phyloP scores from a whole-genome alignment of 2,113 vertebrate genomes.

The Petrocephalus microphthalmus region DNA sequence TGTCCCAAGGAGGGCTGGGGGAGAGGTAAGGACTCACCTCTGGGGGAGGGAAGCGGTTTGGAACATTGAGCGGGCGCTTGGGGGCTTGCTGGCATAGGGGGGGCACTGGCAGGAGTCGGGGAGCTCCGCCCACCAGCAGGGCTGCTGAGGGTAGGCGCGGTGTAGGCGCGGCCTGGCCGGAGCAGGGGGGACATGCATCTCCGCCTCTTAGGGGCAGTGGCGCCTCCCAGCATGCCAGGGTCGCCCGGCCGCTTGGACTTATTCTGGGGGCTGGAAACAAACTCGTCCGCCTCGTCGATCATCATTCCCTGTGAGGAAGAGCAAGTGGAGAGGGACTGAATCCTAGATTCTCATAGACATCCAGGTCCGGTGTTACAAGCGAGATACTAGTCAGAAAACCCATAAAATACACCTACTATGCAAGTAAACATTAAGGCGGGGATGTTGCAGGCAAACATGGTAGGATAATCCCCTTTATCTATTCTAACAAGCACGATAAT shows the following conservation, averaged over 20 bases:
- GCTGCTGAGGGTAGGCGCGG: slow-evolving; percentile 51
- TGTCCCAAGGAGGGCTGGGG: not conserved
- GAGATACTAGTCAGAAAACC: not conserved
- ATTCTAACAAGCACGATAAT: not conserved
- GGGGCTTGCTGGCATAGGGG: slow-evolving; percentile 41
- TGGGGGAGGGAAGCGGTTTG: slow-evolving; percentile 59
- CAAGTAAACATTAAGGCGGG: not conserved
- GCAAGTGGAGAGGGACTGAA: not conserved
- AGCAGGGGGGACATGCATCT: slow-evolving; percentile 69
- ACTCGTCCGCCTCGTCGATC: slow-evolving; percentile 79
- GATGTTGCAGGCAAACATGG: not conserved
- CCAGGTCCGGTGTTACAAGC: not conserved
- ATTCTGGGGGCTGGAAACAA: slow-evolving; percentile 72
- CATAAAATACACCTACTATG: not conserved
- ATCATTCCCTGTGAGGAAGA: slow-evolving; percentile 66
- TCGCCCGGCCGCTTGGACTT: slow-evolving; percentile 70
- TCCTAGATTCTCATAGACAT: not conserved
- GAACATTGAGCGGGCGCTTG: slow-evolving; percentile 52
- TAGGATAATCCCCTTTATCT: not conserved
- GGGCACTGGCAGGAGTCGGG: slow-evolving; percentile 36
- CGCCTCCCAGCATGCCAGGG: slow-evolving; percentile 57
- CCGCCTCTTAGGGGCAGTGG: slow-evolving; percentile 59
- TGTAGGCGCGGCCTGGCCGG: slow-evolving; percentile 47
- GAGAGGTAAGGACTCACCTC: slow-evolving; percentile 52
- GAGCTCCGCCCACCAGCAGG: slow-evolving; percentile 65